Evolutionary conservation across 2,797 vertebrate species (phyloP).

Genomic region (Paratrypauchen microcephalus): DNA sequence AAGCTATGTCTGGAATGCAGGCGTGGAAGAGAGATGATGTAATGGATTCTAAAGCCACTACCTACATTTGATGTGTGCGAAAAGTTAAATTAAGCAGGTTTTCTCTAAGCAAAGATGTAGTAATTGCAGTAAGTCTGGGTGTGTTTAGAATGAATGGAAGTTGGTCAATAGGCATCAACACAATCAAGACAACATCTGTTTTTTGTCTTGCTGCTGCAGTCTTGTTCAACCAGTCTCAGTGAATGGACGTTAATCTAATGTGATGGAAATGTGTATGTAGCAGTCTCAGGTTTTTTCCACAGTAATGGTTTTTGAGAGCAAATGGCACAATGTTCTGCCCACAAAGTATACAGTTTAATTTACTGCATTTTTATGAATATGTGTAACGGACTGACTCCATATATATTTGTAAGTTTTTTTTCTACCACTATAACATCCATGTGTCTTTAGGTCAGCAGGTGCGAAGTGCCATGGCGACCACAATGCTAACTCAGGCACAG

Average conservation of each 20-base stretch:
- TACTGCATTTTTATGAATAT: background rate
- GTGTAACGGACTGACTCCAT: background rate
- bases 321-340: background rate
- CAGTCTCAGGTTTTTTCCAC: conserved; percentile 5
- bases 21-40: conserved; percentile 24
- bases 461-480: conserved; percentile 88
- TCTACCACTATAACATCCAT: conserved; percentile 1
- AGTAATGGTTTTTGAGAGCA: background rate
- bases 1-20: conserved; percentile 45
- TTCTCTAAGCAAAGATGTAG: background rate
- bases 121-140: conserved; percentile 26
- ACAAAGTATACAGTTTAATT: background rate
- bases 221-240: conserved; percentile 53
- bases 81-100: conserved; percentile 29
- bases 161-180: conserved; percentile 32
- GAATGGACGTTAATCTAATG: conserved; percentile 20
- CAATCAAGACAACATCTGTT: conserved; percentile 12
- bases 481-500: conserved; percentile 94
- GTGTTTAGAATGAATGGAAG: conserved; percentile 40
- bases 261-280: background rate
- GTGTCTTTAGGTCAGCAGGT: conserved; percentile 88
- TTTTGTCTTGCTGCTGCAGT: conserved; percentile 18
- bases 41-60: conserved; percentile 31
- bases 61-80: conserved; percentile 12
- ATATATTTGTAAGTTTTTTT: background rate